These are phyloP conservation scores for Drosophila busckii DNA, from an alignment of 1,140 invertebrate genomes.

Conservation along the genomic window DNA sequence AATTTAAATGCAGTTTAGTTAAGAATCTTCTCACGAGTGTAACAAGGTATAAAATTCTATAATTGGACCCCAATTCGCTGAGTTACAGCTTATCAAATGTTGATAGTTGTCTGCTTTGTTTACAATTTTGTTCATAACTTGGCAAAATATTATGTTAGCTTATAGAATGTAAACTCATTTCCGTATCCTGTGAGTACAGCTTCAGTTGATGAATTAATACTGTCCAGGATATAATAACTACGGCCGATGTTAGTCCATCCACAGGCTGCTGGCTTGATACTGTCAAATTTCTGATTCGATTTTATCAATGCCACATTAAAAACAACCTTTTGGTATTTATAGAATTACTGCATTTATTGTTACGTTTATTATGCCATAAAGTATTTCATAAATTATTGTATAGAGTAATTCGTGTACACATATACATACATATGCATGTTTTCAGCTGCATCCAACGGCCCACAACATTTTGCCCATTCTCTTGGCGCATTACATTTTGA, in stretches of 20 bases:
- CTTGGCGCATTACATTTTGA: background rate
- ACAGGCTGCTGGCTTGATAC: no score
- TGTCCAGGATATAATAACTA: no score
- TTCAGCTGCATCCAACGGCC: slow-evolving; percentile 1
- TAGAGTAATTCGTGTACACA: slow-evolving; percentile 23
- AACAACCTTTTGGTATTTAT: no score
- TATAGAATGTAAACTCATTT: no score
- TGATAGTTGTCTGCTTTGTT: slow-evolving; percentile 2
- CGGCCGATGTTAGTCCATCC: no score
- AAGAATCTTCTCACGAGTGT: no score
- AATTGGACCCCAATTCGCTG: no score
- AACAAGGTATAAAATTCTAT: no score
- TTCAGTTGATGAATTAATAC: no score
- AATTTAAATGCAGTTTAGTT: no score
- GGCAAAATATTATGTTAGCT: slow-evolving; percentile 22
- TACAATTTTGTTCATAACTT: slow-evolving; percentile 9
- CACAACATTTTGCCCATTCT: background rate
- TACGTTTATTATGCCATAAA: slow-evolving; percentile 42
- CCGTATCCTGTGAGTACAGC: no score
- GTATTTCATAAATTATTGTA: slow-evolving; percentile 57
- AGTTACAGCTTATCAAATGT: no score
- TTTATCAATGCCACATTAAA: background rate
- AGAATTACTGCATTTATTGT: slow-evolving; percentile 36
- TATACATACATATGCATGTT: slow-evolving; percentile 12
- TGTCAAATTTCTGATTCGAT: background rate